A percentile compares a stretch with the other conserved stretches of the same genome.
Evolutionary conservation across 1,140 invertebrate species (phyloP).

Genomic region (Aphidius gifuensis): DNA sequence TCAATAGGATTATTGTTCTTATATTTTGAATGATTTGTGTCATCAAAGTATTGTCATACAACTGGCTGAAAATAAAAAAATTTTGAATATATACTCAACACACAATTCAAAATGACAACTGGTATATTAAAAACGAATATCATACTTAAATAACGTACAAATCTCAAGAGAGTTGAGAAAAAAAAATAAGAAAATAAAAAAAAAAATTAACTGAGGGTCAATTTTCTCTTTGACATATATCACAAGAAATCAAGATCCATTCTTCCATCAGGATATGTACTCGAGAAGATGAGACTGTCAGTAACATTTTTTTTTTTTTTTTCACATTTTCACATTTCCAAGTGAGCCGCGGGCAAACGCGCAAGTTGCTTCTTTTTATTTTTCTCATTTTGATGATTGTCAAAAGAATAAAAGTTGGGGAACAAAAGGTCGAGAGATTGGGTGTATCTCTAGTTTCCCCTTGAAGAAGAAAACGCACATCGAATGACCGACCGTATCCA

Average conservation of each 20-base stretch:
- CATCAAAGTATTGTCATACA: too few relatives aligned
- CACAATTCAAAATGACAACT: too few relatives aligned
- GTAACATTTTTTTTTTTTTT: slow-evolving; percentile 34
- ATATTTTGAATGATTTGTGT: too few relatives aligned
- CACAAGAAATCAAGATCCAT: too few relatives aligned
- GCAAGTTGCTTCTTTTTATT: background rate
- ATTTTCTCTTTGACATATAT: slow-evolving; percentile 2
- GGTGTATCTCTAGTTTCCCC: background rate
- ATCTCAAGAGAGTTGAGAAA: too few relatives aligned
- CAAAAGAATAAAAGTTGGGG: slow-evolving; percentile 10
- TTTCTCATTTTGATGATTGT: background rate
- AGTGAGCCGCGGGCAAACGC: slow-evolving; percentile 35
- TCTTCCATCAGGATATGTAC: slow-evolving; percentile 23
- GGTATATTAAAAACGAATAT: too few relatives aligned
- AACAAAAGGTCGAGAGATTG: slow-evolving; percentile 5
- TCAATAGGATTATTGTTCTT: too few relatives aligned
- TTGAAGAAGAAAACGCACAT: slow-evolving; percentile 30
- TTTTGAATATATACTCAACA: too few relatives aligned
- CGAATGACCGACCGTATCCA: slow-evolving; percentile 50
- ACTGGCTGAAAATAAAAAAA: too few relatives aligned
- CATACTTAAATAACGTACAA: too few relatives aligned
- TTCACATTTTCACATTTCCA: slow-evolving; percentile 31
- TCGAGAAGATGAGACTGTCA: slow-evolving; percentile 52
- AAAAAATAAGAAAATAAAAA: background rate
- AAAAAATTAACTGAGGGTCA: background rate